Evolutionary conservation across 2,113 vertebrate species (phyloP).

Genomic region (Gnathonemus echidnorhynchus): DNA sequence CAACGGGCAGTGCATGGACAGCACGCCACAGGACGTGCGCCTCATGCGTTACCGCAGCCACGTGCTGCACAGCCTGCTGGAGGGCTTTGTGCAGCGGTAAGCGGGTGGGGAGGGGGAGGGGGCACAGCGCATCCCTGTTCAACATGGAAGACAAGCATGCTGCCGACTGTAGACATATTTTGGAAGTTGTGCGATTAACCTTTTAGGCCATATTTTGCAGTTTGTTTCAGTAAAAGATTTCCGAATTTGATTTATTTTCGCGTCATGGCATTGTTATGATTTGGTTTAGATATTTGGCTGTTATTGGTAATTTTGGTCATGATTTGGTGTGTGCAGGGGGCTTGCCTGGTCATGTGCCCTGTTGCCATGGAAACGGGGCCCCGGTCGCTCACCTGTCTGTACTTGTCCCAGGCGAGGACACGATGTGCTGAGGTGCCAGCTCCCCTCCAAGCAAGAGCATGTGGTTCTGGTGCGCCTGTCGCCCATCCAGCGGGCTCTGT

Average conservation of each 20-base stretch:
- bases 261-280: background rate
- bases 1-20: slow-evolving; percentile 95
- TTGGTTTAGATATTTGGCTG: background rate
- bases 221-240: background rate
- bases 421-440: slow-evolving; percentile 83
- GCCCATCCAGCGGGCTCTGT: slow-evolving; percentile 83
- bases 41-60: slow-evolving; percentile 98
- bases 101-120: slow-evolving; percentile 13
- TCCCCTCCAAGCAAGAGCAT: slow-evolving; percentile 88
- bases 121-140: background rate
- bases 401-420: slow-evolving; percentile 75
- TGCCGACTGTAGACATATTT: background rate
- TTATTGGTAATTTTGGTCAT: background rate
- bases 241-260: background rate
- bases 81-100: slow-evolving; percentile 97
- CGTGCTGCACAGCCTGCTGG: slow-evolving; percentile 92
- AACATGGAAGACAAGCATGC: background rate
- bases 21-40: slow-evolving; percentile 89
- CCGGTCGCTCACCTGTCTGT: background rate
- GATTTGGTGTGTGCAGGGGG: background rate
- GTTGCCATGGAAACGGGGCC: background rate
- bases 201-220: background rate
- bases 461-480: slow-evolving; percentile 93
- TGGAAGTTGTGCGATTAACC: background rate
- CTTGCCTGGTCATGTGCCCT: background rate